Evolutionary conservation across 2,888 invertebrate genomes (phyloP).

Genomic region (Petrolisthes cinctipes): DNA sequence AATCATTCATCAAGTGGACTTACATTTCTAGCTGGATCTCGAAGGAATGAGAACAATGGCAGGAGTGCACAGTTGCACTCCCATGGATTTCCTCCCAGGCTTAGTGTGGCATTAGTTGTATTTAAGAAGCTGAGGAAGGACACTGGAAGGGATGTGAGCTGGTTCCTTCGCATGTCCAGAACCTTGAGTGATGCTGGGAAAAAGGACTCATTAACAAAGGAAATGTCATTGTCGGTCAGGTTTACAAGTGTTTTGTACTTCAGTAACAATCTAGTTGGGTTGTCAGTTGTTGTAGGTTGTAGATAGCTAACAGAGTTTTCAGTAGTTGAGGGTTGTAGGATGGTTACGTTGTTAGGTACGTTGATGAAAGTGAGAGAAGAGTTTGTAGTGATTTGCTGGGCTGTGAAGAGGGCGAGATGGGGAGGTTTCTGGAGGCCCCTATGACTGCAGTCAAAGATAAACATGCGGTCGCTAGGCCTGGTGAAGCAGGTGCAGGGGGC

Average conservation of each 20-base stretch:
- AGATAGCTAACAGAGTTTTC: too few relatives aligned
- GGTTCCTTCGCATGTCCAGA: constrained; percentile 67
- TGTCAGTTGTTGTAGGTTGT: too few relatives aligned
- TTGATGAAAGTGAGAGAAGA: constrained; percentile 29
- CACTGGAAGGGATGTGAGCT: constrained; percentile 72
- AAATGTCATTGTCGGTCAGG: constrained; percentile 34
- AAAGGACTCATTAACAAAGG: not conserved
- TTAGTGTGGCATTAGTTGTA: constrained; percentile 71
- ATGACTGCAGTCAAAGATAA: constrained; percentile 44
- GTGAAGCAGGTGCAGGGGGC: constrained; percentile 26
- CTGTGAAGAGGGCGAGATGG: not conserved
- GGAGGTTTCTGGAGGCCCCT: constrained; percentile 30
- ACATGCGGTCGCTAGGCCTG: constrained; percentile 38
- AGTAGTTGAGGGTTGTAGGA: not conserved
- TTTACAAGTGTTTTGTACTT: constrained; percentile 39
- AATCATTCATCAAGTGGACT: not conserved
- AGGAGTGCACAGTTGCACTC: constrained; percentile 78
- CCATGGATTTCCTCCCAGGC: constrained; percentile 78
- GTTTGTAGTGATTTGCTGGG: constrained; percentile 6
- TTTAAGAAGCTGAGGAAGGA: constrained; percentile 71
- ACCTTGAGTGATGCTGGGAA: constrained; percentile 35
- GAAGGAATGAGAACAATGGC: constrained; percentile 75
- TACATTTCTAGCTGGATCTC: constrained; percentile 68
- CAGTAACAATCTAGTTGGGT: constrained; percentile 5
- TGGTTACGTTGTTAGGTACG: constrained; percentile 27